Evolutionary conservation across 2,888 invertebrate species (phyloP).

Genomic region (Drosophila testacea): DNA sequence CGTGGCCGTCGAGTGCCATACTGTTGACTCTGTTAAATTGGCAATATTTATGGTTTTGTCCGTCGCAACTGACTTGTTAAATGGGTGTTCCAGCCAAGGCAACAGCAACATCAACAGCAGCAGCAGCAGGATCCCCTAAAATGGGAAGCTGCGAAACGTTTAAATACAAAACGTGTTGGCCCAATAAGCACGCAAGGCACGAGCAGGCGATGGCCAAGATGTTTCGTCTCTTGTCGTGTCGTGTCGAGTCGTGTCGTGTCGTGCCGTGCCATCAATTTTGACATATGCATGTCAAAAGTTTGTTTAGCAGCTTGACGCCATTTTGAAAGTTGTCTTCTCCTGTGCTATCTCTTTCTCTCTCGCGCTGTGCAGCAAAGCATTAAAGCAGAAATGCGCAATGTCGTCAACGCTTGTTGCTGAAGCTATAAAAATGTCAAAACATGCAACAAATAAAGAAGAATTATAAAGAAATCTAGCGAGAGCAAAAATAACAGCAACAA

Average conservation of each 20-base stretch:
- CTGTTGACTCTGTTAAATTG: conserved; percentile 82
- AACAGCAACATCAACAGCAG: conserved; percentile 6
- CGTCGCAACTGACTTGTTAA: conserved; percentile 85
- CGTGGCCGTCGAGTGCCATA: conserved; percentile 72
- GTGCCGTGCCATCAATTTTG: conserved; percentile 62
- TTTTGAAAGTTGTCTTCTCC: conserved; percentile 49
- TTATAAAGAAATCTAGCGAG: conserved; percentile 69
- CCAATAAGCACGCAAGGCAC: conserved; percentile 61
- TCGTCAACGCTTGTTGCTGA: conserved; percentile 56
- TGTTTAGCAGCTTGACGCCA: conserved; percentile 52
- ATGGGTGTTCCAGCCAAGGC: conserved; percentile 81
- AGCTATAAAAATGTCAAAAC: conserved; percentile 76
- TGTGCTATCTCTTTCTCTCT: conserved; percentile 2
- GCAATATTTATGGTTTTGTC: conserved; percentile 85
- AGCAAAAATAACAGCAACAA: conserved; percentile 17
- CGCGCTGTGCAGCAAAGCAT: conserved; percentile 70
- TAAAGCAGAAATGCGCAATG: conserved; percentile 70
- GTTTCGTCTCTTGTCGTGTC: conserved; percentile 1
- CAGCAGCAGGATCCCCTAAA: conserved; percentile 43
- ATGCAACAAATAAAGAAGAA: conserved; percentile 63
- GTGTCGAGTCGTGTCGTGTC: conserved; percentile 7
- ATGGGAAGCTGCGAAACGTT: conserved; percentile 77
- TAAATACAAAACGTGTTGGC: conserved; percentile 78
- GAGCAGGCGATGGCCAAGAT: conserved; percentile 4
- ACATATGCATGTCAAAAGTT: conserved; percentile 65